These are phyloP conservation scores for Anagrus nilaparvatae DNA, from an alignment of 1,140 invertebrate species.

Conservation along the genomic window DNA sequence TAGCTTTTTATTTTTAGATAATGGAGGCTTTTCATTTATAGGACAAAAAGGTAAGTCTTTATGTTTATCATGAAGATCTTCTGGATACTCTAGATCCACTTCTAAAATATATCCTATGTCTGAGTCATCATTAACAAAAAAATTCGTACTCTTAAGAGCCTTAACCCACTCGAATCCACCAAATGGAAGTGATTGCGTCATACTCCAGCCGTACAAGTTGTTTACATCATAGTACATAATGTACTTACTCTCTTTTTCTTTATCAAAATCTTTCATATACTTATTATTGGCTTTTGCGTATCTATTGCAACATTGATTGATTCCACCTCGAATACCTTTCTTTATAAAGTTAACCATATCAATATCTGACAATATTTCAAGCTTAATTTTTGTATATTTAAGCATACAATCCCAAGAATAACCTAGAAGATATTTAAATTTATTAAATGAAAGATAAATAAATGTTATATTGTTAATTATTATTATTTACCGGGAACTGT, in stretches of 20 bases:
- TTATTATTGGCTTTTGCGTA: constrained; percentile 13
- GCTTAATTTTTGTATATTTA: no score
- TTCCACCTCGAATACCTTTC: no score
- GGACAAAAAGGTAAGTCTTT: constrained; percentile 29
- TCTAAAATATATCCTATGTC: not conserved
- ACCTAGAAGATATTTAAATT: no score
- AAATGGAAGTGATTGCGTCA: constrained; percentile 34
- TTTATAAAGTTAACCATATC: no score
- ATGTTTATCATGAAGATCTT: not conserved
- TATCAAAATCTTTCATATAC: constrained; percentile 41
- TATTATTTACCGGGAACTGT: no score
- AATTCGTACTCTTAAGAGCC: not conserved
- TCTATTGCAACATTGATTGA: no score
- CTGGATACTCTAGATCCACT: not conserved
- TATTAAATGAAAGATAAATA: no score
- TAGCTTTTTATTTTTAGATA: constrained; percentile 15
- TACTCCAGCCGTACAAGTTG: constrained; percentile 50
- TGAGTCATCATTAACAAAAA: no score
- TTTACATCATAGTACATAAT: constrained; percentile 44
- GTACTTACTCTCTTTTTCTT: constrained; percentile 21
- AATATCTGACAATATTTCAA: no score
- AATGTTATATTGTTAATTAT: no score
- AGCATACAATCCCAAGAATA: no score
- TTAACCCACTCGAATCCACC: constrained; percentile 38
- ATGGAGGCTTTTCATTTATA: constrained; percentile 19